These are phyloP conservation scores for Phaedon cochleariae DNA, from an alignment of 2,888 invertebrate species.

Conservation along the genomic window DNA sequence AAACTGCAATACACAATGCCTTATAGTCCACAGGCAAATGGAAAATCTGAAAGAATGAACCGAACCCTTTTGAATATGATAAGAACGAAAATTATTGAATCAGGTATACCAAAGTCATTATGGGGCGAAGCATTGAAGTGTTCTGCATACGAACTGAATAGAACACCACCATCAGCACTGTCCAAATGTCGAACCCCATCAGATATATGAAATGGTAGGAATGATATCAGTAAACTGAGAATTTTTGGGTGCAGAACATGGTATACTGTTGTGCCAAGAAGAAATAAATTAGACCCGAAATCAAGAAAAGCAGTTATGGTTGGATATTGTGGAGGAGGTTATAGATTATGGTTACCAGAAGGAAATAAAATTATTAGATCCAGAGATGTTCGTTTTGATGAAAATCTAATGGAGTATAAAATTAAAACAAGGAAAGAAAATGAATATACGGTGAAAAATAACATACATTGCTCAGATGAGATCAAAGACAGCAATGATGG, in stretches of 20 bases:
- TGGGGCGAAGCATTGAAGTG: no score
- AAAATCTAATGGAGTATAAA: conserved; percentile 30
- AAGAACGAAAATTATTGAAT: conserved; percentile 37
- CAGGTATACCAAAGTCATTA: no score
- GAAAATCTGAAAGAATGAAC: conserved; percentile 43
- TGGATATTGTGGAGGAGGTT: conserved; percentile 40
- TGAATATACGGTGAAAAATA: no score
- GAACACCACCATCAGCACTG: conserved; percentile 34
- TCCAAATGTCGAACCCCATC: conserved; percentile 32
- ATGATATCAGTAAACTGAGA: no score
- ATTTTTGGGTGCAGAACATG: no score
- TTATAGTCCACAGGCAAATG: conserved; percentile 45
- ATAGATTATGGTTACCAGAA: no score
- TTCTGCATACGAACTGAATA: no score
- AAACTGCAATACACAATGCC: no score
- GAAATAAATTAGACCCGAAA: conserved; percentile 39
- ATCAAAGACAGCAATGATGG: no score
- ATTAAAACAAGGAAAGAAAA: no score
- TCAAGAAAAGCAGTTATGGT: conserved; percentile 38
- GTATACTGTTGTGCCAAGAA: conserved; percentile 35
- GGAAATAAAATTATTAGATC: no score
- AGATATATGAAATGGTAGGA: conserved; percentile 35
- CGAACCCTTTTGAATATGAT: conserved; percentile 41
- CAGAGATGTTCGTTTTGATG: conserved; percentile 5
- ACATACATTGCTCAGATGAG: no score